Percentiles rank a stretch among this genome's conserved stretches.
phyloP scores from a whole-genome alignment of 2,888 invertebrate genomes.

The Pyrochroa serraticornis region DNA sequence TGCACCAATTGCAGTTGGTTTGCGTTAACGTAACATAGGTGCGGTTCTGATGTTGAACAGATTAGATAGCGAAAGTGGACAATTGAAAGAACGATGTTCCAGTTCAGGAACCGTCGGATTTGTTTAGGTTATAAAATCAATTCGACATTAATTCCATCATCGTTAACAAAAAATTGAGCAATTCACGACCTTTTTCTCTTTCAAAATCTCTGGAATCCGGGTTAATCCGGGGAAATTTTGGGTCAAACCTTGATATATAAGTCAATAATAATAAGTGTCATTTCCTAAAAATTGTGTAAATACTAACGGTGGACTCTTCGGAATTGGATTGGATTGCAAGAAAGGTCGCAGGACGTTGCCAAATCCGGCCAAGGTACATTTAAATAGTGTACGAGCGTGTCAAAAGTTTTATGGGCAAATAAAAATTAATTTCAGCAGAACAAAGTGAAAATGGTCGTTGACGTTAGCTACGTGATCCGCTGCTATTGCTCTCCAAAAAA shows the following conservation, averaged over 20 bases:
- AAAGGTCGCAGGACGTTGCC: too few relatives aligned
- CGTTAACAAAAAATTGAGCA: slow-evolving; percentile 6
- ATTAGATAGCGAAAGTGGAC: slow-evolving; percentile 37
- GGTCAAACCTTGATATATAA: too few relatives aligned
- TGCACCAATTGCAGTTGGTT: background rate
- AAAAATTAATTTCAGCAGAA: background rate
- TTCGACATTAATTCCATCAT: slow-evolving; percentile 12
- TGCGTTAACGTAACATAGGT: slow-evolving; percentile 29
- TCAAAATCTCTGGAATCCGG: too few relatives aligned
- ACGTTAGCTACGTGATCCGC: slow-evolving; percentile 16
- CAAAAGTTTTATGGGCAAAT: background rate
- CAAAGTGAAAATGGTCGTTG: slow-evolving; percentile 19
- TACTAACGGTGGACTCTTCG: too few relatives aligned
- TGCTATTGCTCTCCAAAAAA: slow-evolving; percentile 13
- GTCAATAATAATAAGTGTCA: too few relatives aligned
- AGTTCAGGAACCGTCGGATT: slow-evolving; percentile 10
- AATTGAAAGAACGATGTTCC: slow-evolving; percentile 19
- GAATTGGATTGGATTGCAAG: too few relatives aligned
- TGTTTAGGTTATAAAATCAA: slow-evolving; percentile 11
- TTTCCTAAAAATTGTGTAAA: too few relatives aligned
- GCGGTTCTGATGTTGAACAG: slow-evolving; percentile 38
- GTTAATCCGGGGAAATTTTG: too few relatives aligned
- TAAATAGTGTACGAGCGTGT: background rate
- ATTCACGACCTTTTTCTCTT: too few relatives aligned
- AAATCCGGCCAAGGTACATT: background rate